A percentile compares a stretch with the other conserved stretches of the same genome.
These are phyloP conservation scores for Lissocephala sabroskyi DNA, from an alignment of 2,888 invertebrate genomes.

Conservation along the genomic window DNA sequence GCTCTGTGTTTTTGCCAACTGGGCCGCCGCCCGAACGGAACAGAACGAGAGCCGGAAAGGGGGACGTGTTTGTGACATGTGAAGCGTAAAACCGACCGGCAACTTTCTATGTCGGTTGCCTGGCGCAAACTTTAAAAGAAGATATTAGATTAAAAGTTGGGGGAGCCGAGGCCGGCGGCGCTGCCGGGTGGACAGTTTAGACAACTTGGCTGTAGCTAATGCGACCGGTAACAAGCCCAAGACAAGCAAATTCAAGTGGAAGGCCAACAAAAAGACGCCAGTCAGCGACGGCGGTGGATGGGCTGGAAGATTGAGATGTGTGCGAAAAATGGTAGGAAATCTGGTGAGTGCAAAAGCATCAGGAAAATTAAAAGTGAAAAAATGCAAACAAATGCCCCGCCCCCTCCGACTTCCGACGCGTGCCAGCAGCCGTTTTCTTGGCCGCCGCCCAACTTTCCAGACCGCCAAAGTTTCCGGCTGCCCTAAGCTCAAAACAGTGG, in stretches of 20 bases:
- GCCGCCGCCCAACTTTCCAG: background rate
- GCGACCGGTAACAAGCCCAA: constrained; percentile 34
- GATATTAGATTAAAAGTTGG: constrained; percentile 60
- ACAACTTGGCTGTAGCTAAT: constrained; percentile 53
- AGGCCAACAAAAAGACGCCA: background rate
- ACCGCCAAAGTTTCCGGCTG: background rate
- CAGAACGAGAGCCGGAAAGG: too few species aligned
- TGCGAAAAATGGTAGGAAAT: constrained; percentile 49
- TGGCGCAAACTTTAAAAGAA: constrained; percentile 52
- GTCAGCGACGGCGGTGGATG: background rate
- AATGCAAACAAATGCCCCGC: constrained; percentile 3
- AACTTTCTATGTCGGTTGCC: constrained; percentile 52
- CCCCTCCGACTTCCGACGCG: too few species aligned
- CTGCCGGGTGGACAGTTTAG: constrained; percentile 53
- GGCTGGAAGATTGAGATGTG: constrained; percentile 26
- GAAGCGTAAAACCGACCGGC: constrained; percentile 54
- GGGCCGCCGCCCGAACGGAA: too few species aligned
- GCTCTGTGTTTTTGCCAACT: constrained; percentile 52
- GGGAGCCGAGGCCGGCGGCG: constrained; percentile 16
- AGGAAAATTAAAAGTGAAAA: constrained; percentile 10
- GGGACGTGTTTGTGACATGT: constrained; percentile 50
- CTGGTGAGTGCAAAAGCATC: constrained; percentile 12
- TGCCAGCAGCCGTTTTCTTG: too few species aligned
- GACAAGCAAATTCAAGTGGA: constrained; percentile 10
- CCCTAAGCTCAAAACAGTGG: constrained; percentile 36